Conservation (phyloP, 2,888 invertebrate genomes). For the Agrochola lota region DNA sequence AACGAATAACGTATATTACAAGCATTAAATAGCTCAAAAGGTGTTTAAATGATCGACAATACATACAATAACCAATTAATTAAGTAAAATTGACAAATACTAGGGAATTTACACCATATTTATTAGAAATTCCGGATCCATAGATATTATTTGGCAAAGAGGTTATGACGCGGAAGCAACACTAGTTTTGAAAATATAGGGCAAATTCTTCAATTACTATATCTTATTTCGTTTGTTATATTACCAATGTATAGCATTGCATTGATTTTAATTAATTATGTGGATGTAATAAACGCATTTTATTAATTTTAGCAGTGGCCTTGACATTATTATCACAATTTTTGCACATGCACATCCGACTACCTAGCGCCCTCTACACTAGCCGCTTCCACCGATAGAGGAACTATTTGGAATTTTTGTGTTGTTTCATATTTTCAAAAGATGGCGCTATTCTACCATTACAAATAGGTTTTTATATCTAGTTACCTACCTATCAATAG, state of each 20-base stretch:
- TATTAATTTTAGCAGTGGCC: constrained; percentile 81
- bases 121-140: constrained; percentile 67
- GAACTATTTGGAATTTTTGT: constrained; percentile 54
- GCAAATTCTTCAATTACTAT: constrained; percentile 39
- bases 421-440: constrained; percentile 61
- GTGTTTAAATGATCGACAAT: not conserved
- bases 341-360: constrained; percentile 80
- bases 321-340: constrained; percentile 87
- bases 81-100: constrained; percentile 6
- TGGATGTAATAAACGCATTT: constrained; percentile 42
- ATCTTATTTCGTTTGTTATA: constrained; percentile 26
- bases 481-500: constrained; percentile 70
- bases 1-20: constrained; percentile 26
- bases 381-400: constrained; percentile 25
- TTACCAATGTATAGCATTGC: constrained; percentile 15
- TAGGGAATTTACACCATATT: constrained; percentile 41
- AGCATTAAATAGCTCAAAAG: not conserved
- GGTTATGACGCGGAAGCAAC: constrained; percentile 82
- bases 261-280: constrained; percentile 41
- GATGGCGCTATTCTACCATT: constrained; percentile 78
- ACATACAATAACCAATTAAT: not conserved
- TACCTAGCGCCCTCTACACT: constrained; percentile 73
- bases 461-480: constrained; percentile 66
- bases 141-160: constrained; percentile 73
- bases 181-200: constrained; percentile 60